Evolutionary conservation across 2,888 invertebrate species (phyloP).

Genomic region (Philereme vetulata): DNA sequence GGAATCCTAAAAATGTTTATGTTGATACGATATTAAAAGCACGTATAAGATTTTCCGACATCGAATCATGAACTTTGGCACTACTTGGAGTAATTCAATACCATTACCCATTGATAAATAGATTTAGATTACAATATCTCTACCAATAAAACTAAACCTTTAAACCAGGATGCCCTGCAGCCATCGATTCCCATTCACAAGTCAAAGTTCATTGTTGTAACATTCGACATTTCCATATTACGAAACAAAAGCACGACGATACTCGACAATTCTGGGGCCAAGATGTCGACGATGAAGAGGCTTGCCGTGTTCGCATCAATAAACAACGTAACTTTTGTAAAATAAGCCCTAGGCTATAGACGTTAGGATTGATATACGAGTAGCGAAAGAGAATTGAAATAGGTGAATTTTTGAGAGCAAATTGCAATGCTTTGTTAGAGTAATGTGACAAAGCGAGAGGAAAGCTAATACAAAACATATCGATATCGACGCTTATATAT

Average conservation of each 20-base stretch:
- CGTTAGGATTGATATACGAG: constrained; percentile 1
- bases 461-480: too few relatives aligned
- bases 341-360: constrained; percentile 2
- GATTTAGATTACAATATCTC: neutral
- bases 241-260: constrained; percentile 28
- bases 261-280: constrained; percentile 25
- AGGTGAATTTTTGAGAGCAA: constrained; percentile 18
- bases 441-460: too few relatives aligned
- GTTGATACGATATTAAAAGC: too few relatives aligned
- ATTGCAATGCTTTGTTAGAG: neutral
- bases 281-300: constrained; percentile 28
- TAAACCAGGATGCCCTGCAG: constrained; percentile 19
- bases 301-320: constrained; percentile 17
- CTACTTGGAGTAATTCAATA: neutral
- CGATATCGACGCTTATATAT: too few relatives aligned
- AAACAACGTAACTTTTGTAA: neutral
- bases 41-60: constrained; percentile 7
- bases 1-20: too few relatives aligned
- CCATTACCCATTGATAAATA: neutral
- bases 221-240: constrained; percentile 31
- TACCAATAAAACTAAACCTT: constrained; percentile 19
- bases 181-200: constrained; percentile 18
- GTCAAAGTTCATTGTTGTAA: constrained; percentile 33
- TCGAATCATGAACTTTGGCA: neutral
- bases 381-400: constrained; percentile 2